A percentile compares a stretch with the other conserved stretches of the same genome.
phyloP scores from a whole-genome alignment of 1,140 invertebrate species.

The Drosophila busckii region DNA sequence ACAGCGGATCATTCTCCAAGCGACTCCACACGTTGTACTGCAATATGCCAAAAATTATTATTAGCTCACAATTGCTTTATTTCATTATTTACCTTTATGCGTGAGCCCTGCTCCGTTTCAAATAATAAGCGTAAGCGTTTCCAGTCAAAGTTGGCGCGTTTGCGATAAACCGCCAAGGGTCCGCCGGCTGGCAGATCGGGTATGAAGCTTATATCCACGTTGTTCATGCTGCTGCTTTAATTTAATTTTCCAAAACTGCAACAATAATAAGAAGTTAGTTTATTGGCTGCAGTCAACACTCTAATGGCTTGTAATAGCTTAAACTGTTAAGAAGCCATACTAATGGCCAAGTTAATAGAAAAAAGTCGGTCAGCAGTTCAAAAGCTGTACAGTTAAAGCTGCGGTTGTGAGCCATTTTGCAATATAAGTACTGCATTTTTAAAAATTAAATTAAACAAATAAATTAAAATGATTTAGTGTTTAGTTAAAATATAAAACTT shows the following conservation, averaged over 20 bases:
- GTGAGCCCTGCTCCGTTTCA: slow-evolving; percentile 85
- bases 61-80: neutral
- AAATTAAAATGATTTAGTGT: too few relatives aligned
- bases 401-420: neutral
- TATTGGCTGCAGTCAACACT: slow-evolving; percentile 6
- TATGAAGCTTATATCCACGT: slow-evolving; percentile 79
- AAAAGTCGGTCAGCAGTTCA: slow-evolving; percentile 4
- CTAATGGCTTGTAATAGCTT: neutral
- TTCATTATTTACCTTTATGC: slow-evolving; percentile 83
- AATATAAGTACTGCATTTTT: too few relatives aligned
- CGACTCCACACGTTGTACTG: slow-evolving; percentile 90
- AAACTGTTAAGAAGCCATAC: slow-evolving; percentile 40
- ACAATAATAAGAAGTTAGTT: slow-evolving; percentile 5
- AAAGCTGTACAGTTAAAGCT: neutral
- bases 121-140: slow-evolving; percentile 86
- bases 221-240: slow-evolving; percentile 33
- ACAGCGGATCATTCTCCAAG: slow-evolving; percentile 90
- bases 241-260: neutral
- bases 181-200: slow-evolving; percentile 82
- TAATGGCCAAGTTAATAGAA: slow-evolving; percentile 3
- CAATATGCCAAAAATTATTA: slow-evolving; percentile 29
- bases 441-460: too few relatives aligned
- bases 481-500: too few relatives aligned
- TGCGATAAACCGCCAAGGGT: slow-evolving; percentile 86
- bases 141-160: slow-evolving; percentile 88